Evolutionary conservation across 2,113 vertebrate species (phyloP).

Genomic region (Raja brachyura): DNA sequence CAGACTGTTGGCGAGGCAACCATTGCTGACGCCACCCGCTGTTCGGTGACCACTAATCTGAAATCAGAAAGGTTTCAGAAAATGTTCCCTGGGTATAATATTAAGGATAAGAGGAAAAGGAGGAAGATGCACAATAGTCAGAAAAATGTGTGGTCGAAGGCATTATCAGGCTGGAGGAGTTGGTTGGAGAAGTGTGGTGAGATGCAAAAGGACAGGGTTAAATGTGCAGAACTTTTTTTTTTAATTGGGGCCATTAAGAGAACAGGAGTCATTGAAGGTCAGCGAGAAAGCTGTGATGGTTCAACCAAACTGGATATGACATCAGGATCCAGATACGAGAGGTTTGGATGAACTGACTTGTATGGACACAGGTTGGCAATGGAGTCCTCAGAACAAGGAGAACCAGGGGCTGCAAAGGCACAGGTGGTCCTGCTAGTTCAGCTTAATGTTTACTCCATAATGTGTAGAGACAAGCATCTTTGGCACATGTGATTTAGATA

Average conservation of each 20-base stretch:
- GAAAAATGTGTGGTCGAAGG: not conserved
- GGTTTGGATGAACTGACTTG: not conserved
- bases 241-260: not conserved
- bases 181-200: not conserved
- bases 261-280: not conserved
- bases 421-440: not conserved
- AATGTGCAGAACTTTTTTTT: not conserved
- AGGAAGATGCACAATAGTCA: not conserved
- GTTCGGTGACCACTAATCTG: too few relatives aligned
- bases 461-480: not conserved
- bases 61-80: too few relatives aligned
- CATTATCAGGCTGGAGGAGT: not conserved
- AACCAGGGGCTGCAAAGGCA: too few relatives aligned
- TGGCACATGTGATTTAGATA: not conserved
- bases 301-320: not conserved
- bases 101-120: not conserved
- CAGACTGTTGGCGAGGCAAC: too few relatives aligned
- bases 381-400: too few relatives aligned
- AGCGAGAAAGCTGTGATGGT: not conserved
- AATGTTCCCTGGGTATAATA: not conserved
- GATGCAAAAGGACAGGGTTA: not conserved
- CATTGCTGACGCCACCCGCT: too few relatives aligned
- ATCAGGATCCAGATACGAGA: not conserved
- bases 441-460: not conserved
- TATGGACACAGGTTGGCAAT: not conserved